A percentile compares a stretch with the other conserved stretches of the same genome.
Evolutionary conservation across 2,797 vertebrate genomes (phyloP).

Genomic region (Micromesistius poutassou): DNA sequence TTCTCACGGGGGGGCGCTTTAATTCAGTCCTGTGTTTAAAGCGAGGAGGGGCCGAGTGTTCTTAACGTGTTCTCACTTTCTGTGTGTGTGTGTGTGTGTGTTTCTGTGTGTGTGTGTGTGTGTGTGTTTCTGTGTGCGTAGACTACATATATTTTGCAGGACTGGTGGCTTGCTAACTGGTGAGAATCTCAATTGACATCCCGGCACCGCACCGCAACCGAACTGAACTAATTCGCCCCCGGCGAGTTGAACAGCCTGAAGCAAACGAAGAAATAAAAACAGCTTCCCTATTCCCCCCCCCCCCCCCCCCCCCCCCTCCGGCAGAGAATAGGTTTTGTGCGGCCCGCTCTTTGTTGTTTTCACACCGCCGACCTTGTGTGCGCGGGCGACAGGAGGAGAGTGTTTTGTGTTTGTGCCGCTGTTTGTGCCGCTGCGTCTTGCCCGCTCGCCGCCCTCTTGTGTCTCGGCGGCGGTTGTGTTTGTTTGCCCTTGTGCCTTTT

Average conservation of each 20-base stretch:
- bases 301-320: background rate
- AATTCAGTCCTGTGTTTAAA: background rate
- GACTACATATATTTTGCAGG: slow-evolving; percentile 84
- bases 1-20: background rate
- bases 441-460: background rate
- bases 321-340: slow-evolving; percentile 30
- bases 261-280: slow-evolving; percentile 11
- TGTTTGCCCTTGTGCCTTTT: slow-evolving; percentile 66
- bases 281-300: background rate
- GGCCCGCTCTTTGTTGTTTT: slow-evolving; percentile 24
- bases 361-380: slow-evolving; percentile 55
- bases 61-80: background rate
- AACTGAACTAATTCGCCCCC: background rate
- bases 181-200: slow-evolving; percentile 63
- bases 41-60: background rate
- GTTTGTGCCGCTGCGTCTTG: background rate
- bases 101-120: background rate
- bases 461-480: slow-evolving; percentile 40
- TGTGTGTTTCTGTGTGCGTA: slow-evolving; percentile 46
- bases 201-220: too few species aligned
- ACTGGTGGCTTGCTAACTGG: slow-evolving; percentile 92
- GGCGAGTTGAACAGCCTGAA: background rate
- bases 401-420: slow-evolving; percentile 49
- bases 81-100: background rate
- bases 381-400: slow-evolving; percentile 24